Percentiles rank a stretch among this genome's conserved stretches.
phyloP scores from a whole-genome alignment of 2,113 vertebrate genomes.

The Meles meles region DNA sequence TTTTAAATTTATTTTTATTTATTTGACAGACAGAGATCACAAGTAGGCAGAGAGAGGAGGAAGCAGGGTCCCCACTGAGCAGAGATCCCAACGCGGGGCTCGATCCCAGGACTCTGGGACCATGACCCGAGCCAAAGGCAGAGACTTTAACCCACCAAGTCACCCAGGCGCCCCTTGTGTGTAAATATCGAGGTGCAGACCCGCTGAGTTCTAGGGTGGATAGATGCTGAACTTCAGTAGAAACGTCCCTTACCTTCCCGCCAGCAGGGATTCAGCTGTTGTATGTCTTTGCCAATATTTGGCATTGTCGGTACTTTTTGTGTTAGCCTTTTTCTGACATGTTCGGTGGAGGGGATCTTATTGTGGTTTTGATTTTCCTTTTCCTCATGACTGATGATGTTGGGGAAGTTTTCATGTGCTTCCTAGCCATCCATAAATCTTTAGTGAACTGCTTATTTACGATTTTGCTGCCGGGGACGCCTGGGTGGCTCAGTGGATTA shows the following conservation, averaged over 20 bases:
- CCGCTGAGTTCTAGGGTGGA: background rate
- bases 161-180: too few species aligned
- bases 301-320: background rate
- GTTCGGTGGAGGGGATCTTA: background rate
- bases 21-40: too few species aligned
- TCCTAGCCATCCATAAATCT: background rate
- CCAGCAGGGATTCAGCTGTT: background rate
- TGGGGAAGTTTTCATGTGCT: background rate
- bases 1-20: too few species aligned
- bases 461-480: background rate
- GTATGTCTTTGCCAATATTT: background rate
- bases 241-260: background rate
- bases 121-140: too few species aligned
- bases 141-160: too few species aligned
- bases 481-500: too few species aligned
- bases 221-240: background rate
- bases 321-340: background rate
- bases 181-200: background rate
- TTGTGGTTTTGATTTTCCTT: background rate
- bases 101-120: too few species aligned
- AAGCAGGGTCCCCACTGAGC: too few species aligned
- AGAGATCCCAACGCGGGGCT: too few species aligned
- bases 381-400: background rate
- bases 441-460: background rate
- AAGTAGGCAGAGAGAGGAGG: too few species aligned